Conservation (phyloP, 2,888 invertebrate species). For the Pterostichus niger region DNA sequence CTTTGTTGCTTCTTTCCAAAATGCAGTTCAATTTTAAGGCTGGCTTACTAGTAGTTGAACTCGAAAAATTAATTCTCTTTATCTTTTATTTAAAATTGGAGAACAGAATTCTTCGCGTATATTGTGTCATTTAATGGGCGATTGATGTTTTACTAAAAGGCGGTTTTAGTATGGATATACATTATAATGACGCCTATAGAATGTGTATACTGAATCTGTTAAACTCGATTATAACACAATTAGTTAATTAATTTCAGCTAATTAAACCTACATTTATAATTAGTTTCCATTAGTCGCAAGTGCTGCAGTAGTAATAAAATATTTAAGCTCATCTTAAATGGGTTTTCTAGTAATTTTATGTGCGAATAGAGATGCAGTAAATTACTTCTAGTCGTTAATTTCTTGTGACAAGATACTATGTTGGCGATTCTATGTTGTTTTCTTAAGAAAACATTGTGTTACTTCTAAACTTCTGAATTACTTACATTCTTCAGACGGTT, state of each 20-base stretch:
- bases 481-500: neutral
- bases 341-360: conserved; percentile 24
- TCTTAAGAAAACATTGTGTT: conserved; percentile 9
- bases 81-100: too few species aligned
- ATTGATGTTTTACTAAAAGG: conserved; percentile 25
- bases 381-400: conserved; percentile 33
- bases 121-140: neutral
- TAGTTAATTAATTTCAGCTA: conserved; percentile 46
- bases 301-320: conserved; percentile 37
- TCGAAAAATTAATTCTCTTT: too few species aligned
- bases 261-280: conserved; percentile 48
- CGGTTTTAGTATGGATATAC: conserved; percentile 1
- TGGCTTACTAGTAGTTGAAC: too few species aligned
- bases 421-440: neutral
- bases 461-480: neutral
- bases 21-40: too few species aligned
- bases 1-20: too few species aligned
- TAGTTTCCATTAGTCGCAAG: conserved; percentile 40
- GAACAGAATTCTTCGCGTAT: too few species aligned
- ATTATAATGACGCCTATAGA: neutral
- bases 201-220: conserved; percentile 8
- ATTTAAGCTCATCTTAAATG: conserved; percentile 44
- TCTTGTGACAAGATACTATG: conserved; percentile 19
- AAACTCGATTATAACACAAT: conserved; percentile 37
- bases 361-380: conserved; percentile 20